Conservation (phyloP, 1,140 invertebrate species). For the Campoletis sonorensis region DNA sequence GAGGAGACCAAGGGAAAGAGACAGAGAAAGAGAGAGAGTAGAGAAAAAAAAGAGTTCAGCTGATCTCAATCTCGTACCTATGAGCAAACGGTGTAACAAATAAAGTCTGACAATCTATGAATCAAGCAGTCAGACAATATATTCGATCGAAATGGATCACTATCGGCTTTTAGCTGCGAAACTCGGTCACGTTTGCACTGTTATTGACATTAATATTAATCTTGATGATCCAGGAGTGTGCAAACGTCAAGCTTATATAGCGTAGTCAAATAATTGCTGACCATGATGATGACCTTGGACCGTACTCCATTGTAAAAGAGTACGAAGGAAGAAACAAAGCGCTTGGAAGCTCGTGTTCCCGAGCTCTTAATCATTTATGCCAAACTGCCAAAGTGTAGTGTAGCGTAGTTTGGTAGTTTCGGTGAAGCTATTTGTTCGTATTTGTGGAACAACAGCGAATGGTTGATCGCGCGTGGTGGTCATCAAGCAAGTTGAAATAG, state of each 20-base stretch:
- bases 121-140: not conserved
- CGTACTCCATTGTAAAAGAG: not conserved
- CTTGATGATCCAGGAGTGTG: not conserved
- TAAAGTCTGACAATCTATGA: not conserved
- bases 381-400: too few species aligned
- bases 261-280: not conserved
- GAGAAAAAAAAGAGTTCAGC: not conserved
- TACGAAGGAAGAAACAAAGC: too few species aligned
- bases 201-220: slow-evolving; percentile 16
- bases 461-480: not conserved
- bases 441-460: not conserved
- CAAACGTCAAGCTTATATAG: not conserved
- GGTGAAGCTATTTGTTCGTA: not conserved
- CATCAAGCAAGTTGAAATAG: slow-evolving; percentile 13
- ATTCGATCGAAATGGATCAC: not conserved
- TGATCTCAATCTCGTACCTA: not conserved
- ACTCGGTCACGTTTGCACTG: slow-evolving; percentile 10
- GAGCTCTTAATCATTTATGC: too few species aligned
- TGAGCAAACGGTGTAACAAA: not conserved
- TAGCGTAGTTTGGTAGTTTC: not conserved
- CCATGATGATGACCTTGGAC: not conserved
- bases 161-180: slow-evolving; percentile 1
- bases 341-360: too few species aligned
- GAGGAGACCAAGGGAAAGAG: too few species aligned
- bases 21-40: too few species aligned